A percentile compares a stretch with the other conserved stretches of the same genome.
Evolutionary conservation across 2,797 vertebrate genomes (phyloP).

Genomic region (Telmatherina bonti): DNA sequence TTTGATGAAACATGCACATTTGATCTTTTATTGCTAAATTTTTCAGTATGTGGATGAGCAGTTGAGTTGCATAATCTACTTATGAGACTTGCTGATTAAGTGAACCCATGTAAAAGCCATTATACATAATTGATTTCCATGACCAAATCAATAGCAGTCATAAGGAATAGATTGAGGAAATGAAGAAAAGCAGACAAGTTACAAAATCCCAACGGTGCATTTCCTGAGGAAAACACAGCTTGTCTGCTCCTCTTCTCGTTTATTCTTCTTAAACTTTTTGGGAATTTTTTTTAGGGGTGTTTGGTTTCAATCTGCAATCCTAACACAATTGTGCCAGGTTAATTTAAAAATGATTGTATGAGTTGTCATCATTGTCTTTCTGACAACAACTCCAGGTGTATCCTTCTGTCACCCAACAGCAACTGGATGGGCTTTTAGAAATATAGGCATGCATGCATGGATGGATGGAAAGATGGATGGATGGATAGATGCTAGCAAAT

Average conservation of each 20-base stretch:
- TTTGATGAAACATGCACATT: background rate
- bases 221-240: slow-evolving; percentile 6
- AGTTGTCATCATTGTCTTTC: background rate
- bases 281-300: background rate
- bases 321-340: background rate
- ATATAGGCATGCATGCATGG: too few species aligned
- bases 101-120: slow-evolving; percentile 33
- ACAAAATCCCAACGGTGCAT: slow-evolving; percentile 6
- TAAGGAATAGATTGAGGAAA: slow-evolving; percentile 27
- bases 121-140: slow-evolving; percentile 55
- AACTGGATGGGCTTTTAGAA: background rate
- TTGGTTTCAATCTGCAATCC: background rate
- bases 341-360: background rate
- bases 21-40: background rate
- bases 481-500: too few species aligned
- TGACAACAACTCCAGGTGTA: background rate
- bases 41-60: slow-evolving; percentile 2
- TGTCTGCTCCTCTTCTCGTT: background rate
- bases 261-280: background rate
- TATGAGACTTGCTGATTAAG: slow-evolving; percentile 15
- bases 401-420: background rate
- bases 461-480: background rate
- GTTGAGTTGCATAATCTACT: slow-evolving; percentile 18
- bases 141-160: slow-evolving; percentile 45
- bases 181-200: slow-evolving; percentile 5